These are phyloP conservation scores for Cetonia aurata DNA, from an alignment of 2,888 invertebrate species.

Conservation along the genomic window DNA sequence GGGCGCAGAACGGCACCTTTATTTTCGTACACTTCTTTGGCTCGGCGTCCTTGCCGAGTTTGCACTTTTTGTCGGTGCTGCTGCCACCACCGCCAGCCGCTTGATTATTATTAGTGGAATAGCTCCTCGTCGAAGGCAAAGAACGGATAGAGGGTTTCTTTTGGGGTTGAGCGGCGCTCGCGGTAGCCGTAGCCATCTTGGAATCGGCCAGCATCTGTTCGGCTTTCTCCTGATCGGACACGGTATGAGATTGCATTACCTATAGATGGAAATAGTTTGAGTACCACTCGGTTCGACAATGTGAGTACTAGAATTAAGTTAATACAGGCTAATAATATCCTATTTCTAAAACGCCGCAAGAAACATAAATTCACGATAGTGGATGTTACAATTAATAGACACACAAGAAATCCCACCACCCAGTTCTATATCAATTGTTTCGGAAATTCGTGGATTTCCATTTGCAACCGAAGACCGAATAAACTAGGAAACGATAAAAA, in stretches of 20 bases:
- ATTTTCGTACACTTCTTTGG: conserved; percentile 25
- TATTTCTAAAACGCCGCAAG: too few relatives aligned
- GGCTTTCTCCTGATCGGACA: conserved; percentile 64
- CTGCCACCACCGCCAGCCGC: not conserved
- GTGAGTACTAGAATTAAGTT: too few relatives aligned
- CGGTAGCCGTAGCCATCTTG: conserved; percentile 40
- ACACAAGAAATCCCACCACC: too few relatives aligned
- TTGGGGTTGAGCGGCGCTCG: not conserved
- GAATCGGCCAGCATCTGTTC: conserved; percentile 61
- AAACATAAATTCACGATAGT: too few relatives aligned
- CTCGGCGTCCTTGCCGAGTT: conserved; percentile 10
- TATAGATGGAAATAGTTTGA: not conserved
- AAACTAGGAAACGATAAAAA: too few relatives aligned
- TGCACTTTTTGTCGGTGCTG: conserved; percentile 34
- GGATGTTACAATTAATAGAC: too few relatives aligned
- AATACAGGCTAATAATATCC: too few relatives aligned
- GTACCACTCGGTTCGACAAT: not conserved
- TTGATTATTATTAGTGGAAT: conserved; percentile 28
- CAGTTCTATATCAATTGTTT: too few relatives aligned
- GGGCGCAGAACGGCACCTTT: conserved; percentile 30
- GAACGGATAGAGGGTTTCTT: not conserved
- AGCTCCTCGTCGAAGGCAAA: conserved; percentile 16
- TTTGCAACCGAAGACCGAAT: too few relatives aligned
- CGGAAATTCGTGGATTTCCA: too few relatives aligned
- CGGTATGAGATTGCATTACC: conserved; percentile 61